Evolutionary conservation across 2,113 vertebrate genomes (phyloP), one percentile per base, ranked within the genome.

Genomic region (Cygnus buccinator): DNA sequence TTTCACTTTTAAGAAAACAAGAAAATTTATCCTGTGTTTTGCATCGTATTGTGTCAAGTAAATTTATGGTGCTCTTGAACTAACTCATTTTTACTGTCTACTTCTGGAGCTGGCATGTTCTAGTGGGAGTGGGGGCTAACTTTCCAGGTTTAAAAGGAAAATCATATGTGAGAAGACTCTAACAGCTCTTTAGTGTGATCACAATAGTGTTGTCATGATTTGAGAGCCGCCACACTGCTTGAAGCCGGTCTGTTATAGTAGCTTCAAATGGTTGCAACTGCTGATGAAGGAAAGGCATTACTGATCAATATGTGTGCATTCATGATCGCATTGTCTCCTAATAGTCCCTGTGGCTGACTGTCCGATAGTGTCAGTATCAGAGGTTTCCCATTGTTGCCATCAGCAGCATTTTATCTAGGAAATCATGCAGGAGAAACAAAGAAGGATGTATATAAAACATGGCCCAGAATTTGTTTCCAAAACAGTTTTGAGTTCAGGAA

Each of bases 301-400:
- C 15, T 44, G 65, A 71, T 50, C 1, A 0, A 65, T 10, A 12
- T 25, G 25, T 4, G 23, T 4, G 3, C 2, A 3, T 44, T n/a
- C 0, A 0, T 52, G 17, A 61, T 55, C 35, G 4, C 11, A 25
- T 90, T 83, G 90, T 70, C 76, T 74, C 41, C 20, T 50, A 13
- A 1, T 5, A 26, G 18, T 10, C 17, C 26, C 7, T 37, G 37
- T 1, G 6, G 3, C 31, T 70, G 55, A 48, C 37, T 50, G 37
- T 8, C 85, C 10, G 0, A 15, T 8, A 57, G 35, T 7, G 22
- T 35, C 48, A 83, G 74, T 80, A 54, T 46, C 58, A 70, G 35
- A 68, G 43, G 11, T 80, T n/a, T 58, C n/a, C 5, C 50, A 9
- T 8, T 48, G 13, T 19, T 89, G 20, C 26, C 1, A 1, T 70